Conservation (phyloP, 2,113 vertebrate genomes). For the Aythya baeri region DNA sequence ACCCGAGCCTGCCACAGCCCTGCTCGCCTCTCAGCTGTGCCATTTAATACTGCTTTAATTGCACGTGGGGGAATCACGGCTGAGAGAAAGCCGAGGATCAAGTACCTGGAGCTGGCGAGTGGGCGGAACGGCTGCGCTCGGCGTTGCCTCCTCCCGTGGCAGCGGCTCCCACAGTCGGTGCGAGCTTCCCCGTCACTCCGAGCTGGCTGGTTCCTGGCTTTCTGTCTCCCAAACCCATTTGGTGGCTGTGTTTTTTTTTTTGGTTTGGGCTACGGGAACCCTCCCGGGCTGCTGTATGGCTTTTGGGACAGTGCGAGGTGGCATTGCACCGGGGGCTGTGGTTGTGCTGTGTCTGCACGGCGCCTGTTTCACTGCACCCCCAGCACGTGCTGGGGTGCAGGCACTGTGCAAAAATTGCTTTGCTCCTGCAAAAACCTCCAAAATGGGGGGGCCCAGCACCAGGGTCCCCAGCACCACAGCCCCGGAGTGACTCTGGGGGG, state of each 20-base stretch:
- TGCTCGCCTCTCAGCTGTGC: rapidly evolving
- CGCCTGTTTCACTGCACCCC: not conserved
- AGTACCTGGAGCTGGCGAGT: rapidly evolving
- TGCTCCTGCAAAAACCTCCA: not conserved
- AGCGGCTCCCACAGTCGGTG: not conserved
- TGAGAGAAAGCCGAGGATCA: not conserved
- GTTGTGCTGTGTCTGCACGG: not conserved
- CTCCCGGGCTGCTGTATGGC: not conserved
- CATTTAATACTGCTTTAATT: rapidly evolving
- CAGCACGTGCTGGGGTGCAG: too few relatives aligned
- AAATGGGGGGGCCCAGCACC: not conserved
- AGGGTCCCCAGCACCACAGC: not conserved
- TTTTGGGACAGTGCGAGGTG: not conserved
- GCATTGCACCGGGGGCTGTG: not conserved
- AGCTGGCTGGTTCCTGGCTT: not conserved
- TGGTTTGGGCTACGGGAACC: not conserved
- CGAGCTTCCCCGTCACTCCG: not conserved
- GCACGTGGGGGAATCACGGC: not conserved
- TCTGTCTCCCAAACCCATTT: not conserved
- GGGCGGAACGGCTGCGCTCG: rapidly evolving
- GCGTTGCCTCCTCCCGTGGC: not conserved
- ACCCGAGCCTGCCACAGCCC: not conserved
- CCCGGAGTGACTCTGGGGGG: not conserved
- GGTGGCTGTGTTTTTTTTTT: not conserved
- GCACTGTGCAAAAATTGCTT: not conserved